Evolutionary conservation across 2,797 vertebrate genomes (phyloP).

Genomic region (Phrynocephalus guinanensis): DNA sequence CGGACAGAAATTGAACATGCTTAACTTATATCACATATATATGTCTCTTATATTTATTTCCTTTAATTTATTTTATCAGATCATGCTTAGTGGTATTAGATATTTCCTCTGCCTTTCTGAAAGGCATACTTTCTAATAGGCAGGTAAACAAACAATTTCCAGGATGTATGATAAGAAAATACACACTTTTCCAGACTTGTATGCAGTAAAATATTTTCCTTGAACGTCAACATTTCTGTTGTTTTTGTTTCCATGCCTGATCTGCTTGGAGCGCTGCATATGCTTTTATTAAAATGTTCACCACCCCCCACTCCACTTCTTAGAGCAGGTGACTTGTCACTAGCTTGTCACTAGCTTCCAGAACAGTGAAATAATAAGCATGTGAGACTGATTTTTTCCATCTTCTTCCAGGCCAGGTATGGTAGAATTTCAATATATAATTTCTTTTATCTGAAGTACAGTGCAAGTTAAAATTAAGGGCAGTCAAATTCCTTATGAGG

Average conservation of each 20-base stretch:
- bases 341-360: neutral
- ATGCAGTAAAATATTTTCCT: neutral
- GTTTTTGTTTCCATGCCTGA: neutral
- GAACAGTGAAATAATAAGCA: slow-evolving; percentile 10
- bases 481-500: neutral
- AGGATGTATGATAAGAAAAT: neutral
- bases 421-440: neutral
- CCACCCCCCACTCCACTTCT: neutral
- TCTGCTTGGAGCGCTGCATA: neutral
- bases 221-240: slow-evolving; percentile 1
- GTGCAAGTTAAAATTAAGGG: neutral
- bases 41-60: neutral
- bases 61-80: neutral
- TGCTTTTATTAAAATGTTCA: slow-evolving; percentile 24
- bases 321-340: neutral
- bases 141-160: neutral
- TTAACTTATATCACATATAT: slow-evolving; percentile 7
- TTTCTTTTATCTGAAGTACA: no score
- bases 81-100: neutral
- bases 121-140: neutral
- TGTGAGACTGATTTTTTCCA: neutral
- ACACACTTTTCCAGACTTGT: neutral
- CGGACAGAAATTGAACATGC: no score
- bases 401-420: neutral
- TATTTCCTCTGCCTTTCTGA: slow-evolving; percentile 4